phyloP scores from a whole-genome alignment of 2,888 invertebrate species.

The Oxycera nigricornis region DNA sequence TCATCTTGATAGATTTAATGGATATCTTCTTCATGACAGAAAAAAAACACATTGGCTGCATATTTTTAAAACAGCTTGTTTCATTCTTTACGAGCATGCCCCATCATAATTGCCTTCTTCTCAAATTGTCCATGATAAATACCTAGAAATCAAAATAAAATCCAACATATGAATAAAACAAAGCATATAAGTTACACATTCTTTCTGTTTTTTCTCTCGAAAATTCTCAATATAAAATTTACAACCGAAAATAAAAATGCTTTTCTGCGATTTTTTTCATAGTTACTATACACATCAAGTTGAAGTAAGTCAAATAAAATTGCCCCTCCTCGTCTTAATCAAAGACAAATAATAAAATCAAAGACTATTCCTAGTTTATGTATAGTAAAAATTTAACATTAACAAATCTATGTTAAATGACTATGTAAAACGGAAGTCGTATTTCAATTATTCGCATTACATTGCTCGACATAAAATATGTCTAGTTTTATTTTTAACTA shows the following conservation, averaged over 20 bases:
- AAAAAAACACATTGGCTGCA: too few species aligned
- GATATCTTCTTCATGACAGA: too few species aligned
- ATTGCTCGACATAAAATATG: too few species aligned
- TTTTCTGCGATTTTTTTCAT: not conserved
- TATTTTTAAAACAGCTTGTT: too few species aligned
- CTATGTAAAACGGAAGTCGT: constrained; percentile 30
- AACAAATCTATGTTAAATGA: constrained; percentile 35
- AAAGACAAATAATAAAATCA: constrained; percentile 28
- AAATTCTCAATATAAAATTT: constrained; percentile 34
- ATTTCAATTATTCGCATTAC: not conserved
- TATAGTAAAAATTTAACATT: constrained; percentile 20
- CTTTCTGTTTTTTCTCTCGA: constrained; percentile 13
- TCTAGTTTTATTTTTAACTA: too few species aligned
- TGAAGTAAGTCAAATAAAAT: constrained; percentile 18
- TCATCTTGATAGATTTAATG: too few species aligned
- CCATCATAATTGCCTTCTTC: too few species aligned
- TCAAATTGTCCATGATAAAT: not conserved
- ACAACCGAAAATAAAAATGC: constrained; percentile 30
- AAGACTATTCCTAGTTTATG: not conserved
- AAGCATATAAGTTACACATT: constrained; percentile 17
- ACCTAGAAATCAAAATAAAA: not conserved
- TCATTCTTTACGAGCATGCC: too few species aligned
- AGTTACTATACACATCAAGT: constrained; percentile 28
- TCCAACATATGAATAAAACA: not conserved
- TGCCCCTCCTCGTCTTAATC: constrained; percentile 25